These are phyloP conservation scores for Fulmarus glacialis DNA, from an alignment of 2,113 vertebrate species.

Conservation along the genomic window DNA sequence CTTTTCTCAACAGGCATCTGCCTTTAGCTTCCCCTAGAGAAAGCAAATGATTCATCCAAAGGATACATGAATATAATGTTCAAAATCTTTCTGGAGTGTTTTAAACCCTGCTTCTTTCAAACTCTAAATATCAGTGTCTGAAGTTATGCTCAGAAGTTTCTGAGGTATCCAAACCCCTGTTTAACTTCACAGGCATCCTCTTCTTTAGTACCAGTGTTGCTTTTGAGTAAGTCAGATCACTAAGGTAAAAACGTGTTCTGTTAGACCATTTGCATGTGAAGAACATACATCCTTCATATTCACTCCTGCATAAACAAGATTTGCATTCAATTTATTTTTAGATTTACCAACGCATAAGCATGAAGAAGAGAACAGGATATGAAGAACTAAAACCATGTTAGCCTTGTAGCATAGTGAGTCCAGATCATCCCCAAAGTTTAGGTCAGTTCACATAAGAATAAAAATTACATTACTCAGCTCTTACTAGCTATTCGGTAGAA, in stretches of 20 bases:
- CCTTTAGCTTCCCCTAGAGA: background rate
- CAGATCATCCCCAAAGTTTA: background rate
- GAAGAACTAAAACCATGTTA: background rate
- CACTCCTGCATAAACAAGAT: background rate
- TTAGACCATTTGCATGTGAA: background rate
- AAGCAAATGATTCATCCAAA: background rate
- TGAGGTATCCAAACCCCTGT: background rate
- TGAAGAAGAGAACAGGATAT: background rate
- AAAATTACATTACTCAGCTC: slow-evolving; percentile 15
- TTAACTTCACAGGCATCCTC: background rate
- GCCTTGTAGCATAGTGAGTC: background rate
- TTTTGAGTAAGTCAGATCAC: background rate
- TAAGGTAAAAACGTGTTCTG: background rate
- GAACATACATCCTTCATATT: background rate
- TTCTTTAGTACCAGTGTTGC: background rate
- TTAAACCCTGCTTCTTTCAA: background rate
- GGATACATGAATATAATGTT: background rate
- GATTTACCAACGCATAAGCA: background rate
- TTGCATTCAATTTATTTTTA: background rate
- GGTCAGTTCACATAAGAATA: background rate
- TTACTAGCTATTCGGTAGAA: background rate
- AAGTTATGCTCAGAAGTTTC: background rate
- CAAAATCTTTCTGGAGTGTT: background rate
- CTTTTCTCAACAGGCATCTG: background rate
- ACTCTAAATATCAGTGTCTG: background rate